Base-by-base conservation (phyloP, 2,797 vertebrate genomes). In the Okamejei kenojei region DNA sequence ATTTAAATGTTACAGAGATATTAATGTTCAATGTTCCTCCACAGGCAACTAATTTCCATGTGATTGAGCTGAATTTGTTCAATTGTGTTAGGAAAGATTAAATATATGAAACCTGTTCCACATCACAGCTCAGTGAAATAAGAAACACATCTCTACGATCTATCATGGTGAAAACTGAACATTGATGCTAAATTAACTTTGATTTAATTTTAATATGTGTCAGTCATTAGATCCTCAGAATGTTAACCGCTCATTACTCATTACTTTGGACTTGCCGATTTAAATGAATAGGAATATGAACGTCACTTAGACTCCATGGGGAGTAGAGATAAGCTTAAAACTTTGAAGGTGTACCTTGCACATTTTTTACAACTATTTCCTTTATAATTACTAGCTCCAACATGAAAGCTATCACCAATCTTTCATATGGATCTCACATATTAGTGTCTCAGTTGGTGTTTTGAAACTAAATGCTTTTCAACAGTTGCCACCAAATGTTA, bases 1-100 rank as follows among this genome's bases (percentile, higher is more conserved):
- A 54, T 76, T 45, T 74, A 92, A 92, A 92, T 92, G 71, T 76
- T 92, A 92, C 90, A 88, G 65, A 21, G 19, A 8, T 88, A 88
- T 19, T 88, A 68, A 88, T 65, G 61, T 19, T 88, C n/a, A 35
- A 68, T 1, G 84, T 7, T 88, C 0, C 84, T 35, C n/a, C 32
- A 88, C 32, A 38, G 78, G 35, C 32, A 38, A 79, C 61, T 88
- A 29, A 88, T 68, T 88, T 88, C 61, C 21, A 88, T 68, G 29
- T 35, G 61, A 32, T 68, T 35, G 84, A 88, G n/a, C 29, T 32
- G 29, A 65, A 35, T 88, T 65, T 88, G 58, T 65, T 21, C 61
- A 88, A 88, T 65, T 88, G 61, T 17, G n/a, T 88, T 68, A 68
- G 61, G 61, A 68, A 21, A 1, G n/a, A 88, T 65, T 21, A 7